Base-by-base conservation (phyloP, 1,140 invertebrate species). In the Spodoptera frugiperda region DNA sequence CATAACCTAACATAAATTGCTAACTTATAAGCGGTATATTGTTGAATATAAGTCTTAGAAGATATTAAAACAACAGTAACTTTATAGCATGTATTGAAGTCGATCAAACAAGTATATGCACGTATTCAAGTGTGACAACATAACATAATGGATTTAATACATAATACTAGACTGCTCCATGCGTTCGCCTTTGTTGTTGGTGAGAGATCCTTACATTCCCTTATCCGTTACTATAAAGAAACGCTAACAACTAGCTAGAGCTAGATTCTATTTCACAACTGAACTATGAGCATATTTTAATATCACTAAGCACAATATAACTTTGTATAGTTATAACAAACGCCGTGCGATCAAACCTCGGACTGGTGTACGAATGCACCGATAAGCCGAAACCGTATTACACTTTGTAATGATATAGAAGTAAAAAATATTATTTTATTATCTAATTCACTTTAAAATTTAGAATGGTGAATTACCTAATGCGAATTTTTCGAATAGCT, bases 241-340 rank as follows among this genome's bases (percentile, higher is more conserved):
- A 87, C 77, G 73, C 90, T 91, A 92, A 87, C 82, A 84, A 77
- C 90, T 92, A 91, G 90, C 91, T 93, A 93, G 82, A 78, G 87
- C 89, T 91, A 91, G 88, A 84, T 82, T 84, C 89, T 92, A 92
- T 89, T 84, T 91, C 89, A 91, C 87, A 87, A 88, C 83, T 87
- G 87, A 89, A 74, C 91, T 92, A 93, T 92, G 89, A 92, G 92
- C 91, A 88, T 91, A 88, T 72, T 79, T 88, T 84, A 87, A 87
- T 91, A 92, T 93, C 91, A 92, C 92, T 92, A 92, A 91, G 90
- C 92, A 87, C 82, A 86, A 90, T 91, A 89, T 90, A 89, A 84
- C 83, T 83, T 78, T 79, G 82, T 87, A 88, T 78, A 86, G 57
- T 61, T 44, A 73, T 78, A 85, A 79, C 77, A 82, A 85, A 89